A percentile compares a stretch with the other conserved stretches of the same genome.
Conservation (phyloP, 2,113 vertebrate genomes). For the Pionites leucogaster region DNA sequence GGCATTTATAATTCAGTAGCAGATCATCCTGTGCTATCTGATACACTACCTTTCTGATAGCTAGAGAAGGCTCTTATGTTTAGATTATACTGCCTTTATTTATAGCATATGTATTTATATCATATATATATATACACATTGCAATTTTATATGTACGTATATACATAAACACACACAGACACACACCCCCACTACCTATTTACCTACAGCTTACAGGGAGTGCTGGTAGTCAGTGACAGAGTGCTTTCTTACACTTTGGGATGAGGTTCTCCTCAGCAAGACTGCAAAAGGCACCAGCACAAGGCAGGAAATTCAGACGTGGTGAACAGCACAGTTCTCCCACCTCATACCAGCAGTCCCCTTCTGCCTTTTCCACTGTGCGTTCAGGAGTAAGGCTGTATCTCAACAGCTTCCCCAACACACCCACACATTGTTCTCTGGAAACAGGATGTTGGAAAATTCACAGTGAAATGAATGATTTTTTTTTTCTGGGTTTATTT, state of each 20-base stretch:
- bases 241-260: background rate
- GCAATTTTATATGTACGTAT: background rate
- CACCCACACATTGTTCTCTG: constrained; percentile 34
- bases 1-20: background rate
- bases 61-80: background rate
- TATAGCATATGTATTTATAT: too few species aligned
- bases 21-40: background rate
- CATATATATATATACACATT: background rate
- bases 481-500: background rate
- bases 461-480: background rate
- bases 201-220: background rate
- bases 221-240: background rate
- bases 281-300: background rate
- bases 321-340: background rate
- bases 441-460: constrained; percentile 50
- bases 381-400: background rate
- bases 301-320: background rate
- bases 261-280: background rate
- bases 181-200: background rate
- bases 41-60: background rate
- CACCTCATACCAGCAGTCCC: background rate
- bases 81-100: background rate
- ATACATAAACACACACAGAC: background rate
- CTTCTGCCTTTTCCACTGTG: background rate
- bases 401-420: constrained; percentile 2